Evolutionary conservation across 2,797 vertebrate species (phyloP), one percentile per base, ranked within the genome.

Genomic region (Loriculus beryllinus): DNA sequence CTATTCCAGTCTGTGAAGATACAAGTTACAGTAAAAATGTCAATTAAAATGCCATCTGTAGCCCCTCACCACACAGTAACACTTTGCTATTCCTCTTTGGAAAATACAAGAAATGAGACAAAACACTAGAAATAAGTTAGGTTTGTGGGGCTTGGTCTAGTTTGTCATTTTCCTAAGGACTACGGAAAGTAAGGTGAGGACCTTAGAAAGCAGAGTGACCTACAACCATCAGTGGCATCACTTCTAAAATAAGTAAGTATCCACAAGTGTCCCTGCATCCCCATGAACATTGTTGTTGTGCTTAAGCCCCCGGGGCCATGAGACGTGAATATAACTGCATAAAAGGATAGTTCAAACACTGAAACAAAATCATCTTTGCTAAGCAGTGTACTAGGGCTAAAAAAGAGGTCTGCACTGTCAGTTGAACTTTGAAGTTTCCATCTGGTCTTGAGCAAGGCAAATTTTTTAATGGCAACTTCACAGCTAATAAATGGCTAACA

Each of bases 61-160:
- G 9, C 10, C 29, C 10, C 15, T 67, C 31, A 56, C 9, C 19
- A 60, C 12, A 8, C 4, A 68, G 12, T 29, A 37, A 25, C 10
- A 14, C 8, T n/a, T n/a, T 63, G 8, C 3, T 47, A 0, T 1
- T 62, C 16, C 86, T 25, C 49, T 71, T 37, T 63, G 7, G 7
- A n/a, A 63, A 28, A 42, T 15, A 49, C 2, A 51, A 83, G 19
- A 90, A 81, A 95, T 42, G 1, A 80, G 26, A 69, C 2, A 5
- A 42, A 95, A 51, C 2, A 20, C 2, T 57, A 22, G 9, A 83
- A 68, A 0, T 35, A 31, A 2, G 33, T 6, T 39, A 13, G 40
- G 49, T 84, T 71, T 35, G 21, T 75, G n/a, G 12, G 6, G 2
- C 6, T 78, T 60, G 6, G 3, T 43, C 26, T 70, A 20, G 11